These are phyloP conservation scores for Lasioglossum morio DNA, from an alignment of 2,888 invertebrate genomes.

Conservation along the genomic window DNA sequence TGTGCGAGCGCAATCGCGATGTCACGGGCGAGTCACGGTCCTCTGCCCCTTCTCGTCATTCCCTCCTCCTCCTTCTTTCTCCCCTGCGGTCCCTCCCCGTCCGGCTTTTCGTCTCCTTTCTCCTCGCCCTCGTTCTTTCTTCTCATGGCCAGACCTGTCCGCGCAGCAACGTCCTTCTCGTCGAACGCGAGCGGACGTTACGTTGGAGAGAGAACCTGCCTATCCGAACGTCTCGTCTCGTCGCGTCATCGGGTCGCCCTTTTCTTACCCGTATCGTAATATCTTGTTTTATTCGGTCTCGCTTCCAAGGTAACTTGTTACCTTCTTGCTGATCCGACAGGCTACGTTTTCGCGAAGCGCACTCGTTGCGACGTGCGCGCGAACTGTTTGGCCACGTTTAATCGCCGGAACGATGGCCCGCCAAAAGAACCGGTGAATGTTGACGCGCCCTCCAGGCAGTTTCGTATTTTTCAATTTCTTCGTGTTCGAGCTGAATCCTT, in stretches of 20 bases:
- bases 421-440: neutral
- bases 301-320: conserved; percentile 65
- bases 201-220: conserved; percentile 28
- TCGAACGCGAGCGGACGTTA: conserved; percentile 30
- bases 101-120: conserved; percentile 49
- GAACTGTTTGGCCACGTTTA: conserved; percentile 16
- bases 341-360: conserved; percentile 41
- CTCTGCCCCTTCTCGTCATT: conserved; percentile 56
- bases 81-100: conserved; percentile 24
- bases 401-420: neutral
- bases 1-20: conserved; percentile 83
- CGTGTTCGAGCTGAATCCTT: neutral
- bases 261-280: conserved; percentile 65
- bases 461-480: conserved; percentile 9
- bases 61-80: conserved; percentile 46
- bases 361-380: conserved; percentile 18
- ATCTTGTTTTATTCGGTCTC: conserved; percentile 71
- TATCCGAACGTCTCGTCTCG: conserved; percentile 49
- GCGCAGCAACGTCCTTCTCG: conserved; percentile 21
- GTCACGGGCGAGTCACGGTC: conserved; percentile 82
- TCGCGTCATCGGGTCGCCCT: conserved; percentile 40
- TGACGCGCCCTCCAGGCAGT: neutral
- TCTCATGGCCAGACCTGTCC: conserved; percentile 7
- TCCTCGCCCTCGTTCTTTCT: conserved; percentile 54
- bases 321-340: conserved; percentile 63